phyloP scores from a whole-genome alignment of 2,113 vertebrate species.

The Hassar affinis region DNA sequence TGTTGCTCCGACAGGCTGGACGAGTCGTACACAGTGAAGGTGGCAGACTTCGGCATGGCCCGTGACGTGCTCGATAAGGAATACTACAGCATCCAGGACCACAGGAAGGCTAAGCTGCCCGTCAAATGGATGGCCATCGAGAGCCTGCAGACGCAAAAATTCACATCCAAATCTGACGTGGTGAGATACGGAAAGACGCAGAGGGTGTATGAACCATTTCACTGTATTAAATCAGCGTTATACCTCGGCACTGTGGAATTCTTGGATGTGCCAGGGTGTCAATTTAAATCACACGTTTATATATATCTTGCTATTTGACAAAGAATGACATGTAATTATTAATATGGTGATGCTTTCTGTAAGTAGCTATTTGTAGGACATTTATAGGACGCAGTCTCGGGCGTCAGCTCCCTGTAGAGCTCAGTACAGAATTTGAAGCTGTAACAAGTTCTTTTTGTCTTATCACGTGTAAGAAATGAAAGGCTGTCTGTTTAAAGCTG shows the following conservation, averaged over 20 bases:
- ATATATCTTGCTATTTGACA: background rate
- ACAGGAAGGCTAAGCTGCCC: conserved; percentile 82
- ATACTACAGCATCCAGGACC: conserved; percentile 87
- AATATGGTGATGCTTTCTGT: background rate
- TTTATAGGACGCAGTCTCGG: background rate
- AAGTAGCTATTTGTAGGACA: background rate
- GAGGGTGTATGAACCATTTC: background rate
- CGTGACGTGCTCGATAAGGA: conserved; percentile 90
- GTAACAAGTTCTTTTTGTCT: no score
- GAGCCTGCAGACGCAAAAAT: conserved; percentile 93
- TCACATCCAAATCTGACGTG: conserved; percentile 94
- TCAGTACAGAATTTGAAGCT: background rate
- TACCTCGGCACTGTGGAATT: background rate
- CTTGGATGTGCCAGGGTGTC: background rate
- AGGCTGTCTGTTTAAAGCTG: no score
- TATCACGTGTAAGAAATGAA: no score
- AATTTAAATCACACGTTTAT: background rate
- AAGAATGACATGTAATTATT: background rate
- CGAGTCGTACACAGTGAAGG: conserved; percentile 87
- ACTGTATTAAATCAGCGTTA: background rate
- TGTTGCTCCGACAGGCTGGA: conserved; percentile 79
- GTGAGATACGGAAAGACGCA: conserved; percentile 67
- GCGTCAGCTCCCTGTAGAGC: background rate
- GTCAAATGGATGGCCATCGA: conserved; percentile 99
- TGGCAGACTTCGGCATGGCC: conserved; percentile 94